Percentiles rank a stretch among this genome's conserved stretches.
Conservation (phyloP, 2,797 vertebrate genomes). For the Betta splendens region DNA sequence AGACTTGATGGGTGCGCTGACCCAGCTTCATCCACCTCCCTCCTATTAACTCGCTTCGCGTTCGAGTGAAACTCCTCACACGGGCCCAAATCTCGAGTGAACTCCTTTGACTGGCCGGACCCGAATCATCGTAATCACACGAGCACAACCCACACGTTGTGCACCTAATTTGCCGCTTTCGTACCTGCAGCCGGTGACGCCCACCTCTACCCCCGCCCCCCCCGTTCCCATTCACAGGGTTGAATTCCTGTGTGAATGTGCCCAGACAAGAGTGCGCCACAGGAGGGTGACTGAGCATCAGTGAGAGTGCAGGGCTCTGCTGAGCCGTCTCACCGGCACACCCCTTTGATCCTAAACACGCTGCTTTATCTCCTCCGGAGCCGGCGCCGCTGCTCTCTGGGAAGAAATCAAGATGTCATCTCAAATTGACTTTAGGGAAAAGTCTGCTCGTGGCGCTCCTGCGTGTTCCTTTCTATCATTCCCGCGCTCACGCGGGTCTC, state of each 20-base stretch:
- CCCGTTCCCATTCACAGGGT: constrained; percentile 23
- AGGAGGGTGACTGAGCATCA: constrained; percentile 67
- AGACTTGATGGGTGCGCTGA: constrained; percentile 70
- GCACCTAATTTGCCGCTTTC: constrained; percentile 15
- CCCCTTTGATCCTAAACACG: constrained; percentile 81
- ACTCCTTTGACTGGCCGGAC: constrained; percentile 42
- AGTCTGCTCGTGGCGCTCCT: constrained; percentile 69
- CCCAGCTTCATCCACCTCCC: constrained; percentile 55
- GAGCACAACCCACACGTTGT: constrained; percentile 4
- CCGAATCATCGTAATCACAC: constrained; percentile 31
- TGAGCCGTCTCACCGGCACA: constrained; percentile 61
- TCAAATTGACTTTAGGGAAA: constrained; percentile 79
- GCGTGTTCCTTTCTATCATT: constrained; percentile 71
- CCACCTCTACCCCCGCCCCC: constrained; percentile 19
- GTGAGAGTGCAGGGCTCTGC: constrained; percentile 58
- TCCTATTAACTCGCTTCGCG: constrained; percentile 51
- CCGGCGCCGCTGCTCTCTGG: constrained; percentile 57
- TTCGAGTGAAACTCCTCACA: constrained; percentile 61
- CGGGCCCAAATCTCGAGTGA: constrained; percentile 53
- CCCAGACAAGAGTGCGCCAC: constrained; percentile 58
- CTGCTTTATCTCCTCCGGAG: constrained; percentile 73
- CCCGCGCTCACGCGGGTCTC: constrained; percentile 34
- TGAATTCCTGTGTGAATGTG: constrained; percentile 43
- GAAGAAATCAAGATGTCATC: constrained; percentile 84
- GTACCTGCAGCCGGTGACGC: constrained; percentile 31